A percentile compares a stretch with the other conserved stretches of the same genome.
phyloP scores from a whole-genome alignment of 2,888 invertebrate genomes.

The Ganaspis brasiliensis region DNA sequence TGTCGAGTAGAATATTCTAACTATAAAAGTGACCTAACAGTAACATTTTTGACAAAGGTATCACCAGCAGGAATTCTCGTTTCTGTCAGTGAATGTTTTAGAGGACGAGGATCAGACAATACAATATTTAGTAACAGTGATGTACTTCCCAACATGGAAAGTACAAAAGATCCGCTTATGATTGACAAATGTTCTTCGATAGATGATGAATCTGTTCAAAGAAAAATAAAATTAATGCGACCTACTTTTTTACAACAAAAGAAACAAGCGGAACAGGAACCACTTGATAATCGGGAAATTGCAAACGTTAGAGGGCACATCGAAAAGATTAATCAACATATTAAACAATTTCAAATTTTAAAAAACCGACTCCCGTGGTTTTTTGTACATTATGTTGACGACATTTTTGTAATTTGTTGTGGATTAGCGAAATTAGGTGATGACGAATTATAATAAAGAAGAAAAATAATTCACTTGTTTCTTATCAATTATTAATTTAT shows the following conservation, averaged over 20 bases:
- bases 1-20: conserved; percentile 57
- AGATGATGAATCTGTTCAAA: conserved; percentile 46
- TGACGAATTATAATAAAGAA: conserved; percentile 47
- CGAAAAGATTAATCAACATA: conserved; percentile 49
- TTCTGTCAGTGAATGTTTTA: conserved; percentile 61
- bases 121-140: conserved; percentile 52
- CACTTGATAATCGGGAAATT: conserved; percentile 40
- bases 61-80: conserved; percentile 63
- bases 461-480: too few species aligned
- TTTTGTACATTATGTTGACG: conserved; percentile 24
- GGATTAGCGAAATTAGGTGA: conserved; percentile 47
- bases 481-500: too few species aligned
- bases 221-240: conserved; percentile 40
- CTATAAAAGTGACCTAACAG: conserved; percentile 60
- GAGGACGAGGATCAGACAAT: conserved; percentile 61
- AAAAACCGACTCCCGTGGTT: conserved; percentile 39
- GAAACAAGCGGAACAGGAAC: conserved; percentile 45
- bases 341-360: conserved; percentile 46
- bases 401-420: conserved; percentile 52
- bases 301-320: conserved; percentile 51
- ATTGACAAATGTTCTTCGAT: conserved; percentile 55
- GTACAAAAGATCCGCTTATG: conserved; percentile 58
- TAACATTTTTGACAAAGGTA: conserved; percentile 63
- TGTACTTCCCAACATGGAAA: conserved; percentile 42
- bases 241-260: conserved; percentile 47